Conservation (phyloP, 2,888 invertebrate genomes). For the Hydriomena furcata region DNA sequence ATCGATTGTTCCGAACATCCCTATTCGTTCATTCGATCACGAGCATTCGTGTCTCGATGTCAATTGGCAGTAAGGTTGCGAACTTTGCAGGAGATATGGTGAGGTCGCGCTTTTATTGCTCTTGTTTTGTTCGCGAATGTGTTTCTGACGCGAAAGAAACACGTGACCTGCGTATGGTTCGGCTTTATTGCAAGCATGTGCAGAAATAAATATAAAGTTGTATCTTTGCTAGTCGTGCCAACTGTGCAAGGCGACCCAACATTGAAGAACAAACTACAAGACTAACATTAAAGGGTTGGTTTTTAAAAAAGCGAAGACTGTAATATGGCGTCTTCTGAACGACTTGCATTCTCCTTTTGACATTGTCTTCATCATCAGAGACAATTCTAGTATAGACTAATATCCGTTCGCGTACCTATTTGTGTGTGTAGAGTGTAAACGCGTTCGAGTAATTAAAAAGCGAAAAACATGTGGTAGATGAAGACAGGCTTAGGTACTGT, state of each 20-base stretch:
- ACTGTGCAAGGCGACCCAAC: slow-evolving; percentile 1
- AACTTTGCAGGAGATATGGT: slow-evolving; percentile 55
- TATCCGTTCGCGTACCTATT: no score
- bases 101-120: slow-evolving; percentile 53
- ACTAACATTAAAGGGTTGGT: no score
- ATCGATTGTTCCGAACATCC: slow-evolving; percentile 18
- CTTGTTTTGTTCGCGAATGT: slow-evolving; percentile 58
- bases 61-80: slow-evolving; percentile 76
- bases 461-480: no score
- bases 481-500: no score
- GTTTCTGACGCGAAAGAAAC: slow-evolving; percentile 52
- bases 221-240: slow-evolving; percentile 4
- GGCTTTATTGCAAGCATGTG: slow-evolving; percentile 11
- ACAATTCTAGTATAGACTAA: no score
- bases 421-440: no score
- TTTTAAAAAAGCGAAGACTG: no score
- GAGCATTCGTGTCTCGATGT: slow-evolving; percentile 77
- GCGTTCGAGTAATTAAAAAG: no score
- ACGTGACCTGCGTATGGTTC: slow-evolving; percentile 37
- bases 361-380: no score
- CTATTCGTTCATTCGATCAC: slow-evolving; percentile 72
- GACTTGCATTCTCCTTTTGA: no score
- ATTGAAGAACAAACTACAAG: slow-evolving; percentile 6
- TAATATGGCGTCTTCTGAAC: no score
- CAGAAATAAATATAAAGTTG: slow-evolving; percentile 1